A percentile compares a stretch with the other conserved stretches of the same genome.
phyloP scores from a whole-genome alignment of 2,113 vertebrate genomes.

The Gobiocypris rarus region DNA sequence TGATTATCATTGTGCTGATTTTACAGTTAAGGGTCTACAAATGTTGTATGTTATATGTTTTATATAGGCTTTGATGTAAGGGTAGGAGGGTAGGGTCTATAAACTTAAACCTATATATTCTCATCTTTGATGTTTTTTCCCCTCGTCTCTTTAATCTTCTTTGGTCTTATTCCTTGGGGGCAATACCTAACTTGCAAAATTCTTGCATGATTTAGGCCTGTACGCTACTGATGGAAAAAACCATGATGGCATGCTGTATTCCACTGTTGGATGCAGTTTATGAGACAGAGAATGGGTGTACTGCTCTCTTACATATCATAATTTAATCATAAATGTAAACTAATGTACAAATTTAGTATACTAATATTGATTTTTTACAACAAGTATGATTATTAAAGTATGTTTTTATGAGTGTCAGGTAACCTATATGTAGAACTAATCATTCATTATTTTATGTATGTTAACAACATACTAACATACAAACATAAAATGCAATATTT shows the following conservation, averaged over 20 bases:
- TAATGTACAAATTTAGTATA: background rate
- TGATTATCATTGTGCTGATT: background rate
- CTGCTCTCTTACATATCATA: background rate
- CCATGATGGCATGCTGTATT: slow-evolving; percentile 48
- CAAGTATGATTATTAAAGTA: too few species aligned
- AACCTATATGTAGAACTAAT: background rate
- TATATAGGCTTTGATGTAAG: background rate
- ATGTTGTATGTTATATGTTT: background rate
- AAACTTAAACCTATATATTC: background rate
- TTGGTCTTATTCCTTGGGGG: slow-evolving; percentile 10
- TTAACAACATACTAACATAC: background rate
- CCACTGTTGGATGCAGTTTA: slow-evolving; percentile 30
- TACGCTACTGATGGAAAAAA: slow-evolving; percentile 50
- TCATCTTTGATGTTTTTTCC: background rate
- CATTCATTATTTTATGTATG: background rate
- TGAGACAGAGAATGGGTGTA: background rate
- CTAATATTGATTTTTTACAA: background rate
- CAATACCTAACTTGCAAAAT: slow-evolving; percentile 42
- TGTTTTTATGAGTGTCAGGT: background rate
- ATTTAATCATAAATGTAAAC: background rate
- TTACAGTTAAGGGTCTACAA: background rate
- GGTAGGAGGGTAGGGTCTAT: background rate
- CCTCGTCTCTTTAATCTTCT: slow-evolving; percentile 18
- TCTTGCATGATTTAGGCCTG: slow-evolving; percentile 43
- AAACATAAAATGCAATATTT: background rate